phyloP scores from a whole-genome alignment of 2,888 invertebrate species.

The Drosophila cognata region DNA sequence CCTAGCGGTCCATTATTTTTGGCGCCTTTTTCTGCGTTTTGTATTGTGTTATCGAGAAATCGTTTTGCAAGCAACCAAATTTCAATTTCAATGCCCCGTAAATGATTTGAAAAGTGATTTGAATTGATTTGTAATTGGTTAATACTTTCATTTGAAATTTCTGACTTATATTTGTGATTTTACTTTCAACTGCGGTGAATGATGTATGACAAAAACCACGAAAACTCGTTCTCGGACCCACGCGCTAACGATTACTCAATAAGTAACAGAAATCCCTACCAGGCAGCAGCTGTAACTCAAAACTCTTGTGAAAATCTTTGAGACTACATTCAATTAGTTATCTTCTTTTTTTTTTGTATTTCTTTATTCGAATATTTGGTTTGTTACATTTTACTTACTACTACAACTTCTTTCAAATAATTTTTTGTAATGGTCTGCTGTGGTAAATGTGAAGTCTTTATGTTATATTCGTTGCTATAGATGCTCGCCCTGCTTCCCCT shows the following conservation, averaged over 20 bases:
- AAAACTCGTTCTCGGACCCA: slow-evolving; percentile 38
- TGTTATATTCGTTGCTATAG: slow-evolving; percentile 97
- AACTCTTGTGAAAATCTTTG: slow-evolving; percentile 42
- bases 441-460: slow-evolving; percentile 86
- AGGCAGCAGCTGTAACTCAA: slow-evolving; percentile 50
- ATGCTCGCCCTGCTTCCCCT: slow-evolving; percentile 96
- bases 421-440: slow-evolving; percentile 86
- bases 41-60: slow-evolving; percentile 51
- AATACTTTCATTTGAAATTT: slow-evolving; percentile 42
- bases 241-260: slow-evolving; percentile 29
- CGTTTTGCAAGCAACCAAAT: slow-evolving; percentile 54
- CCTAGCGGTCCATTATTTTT: slow-evolving; percentile 53
- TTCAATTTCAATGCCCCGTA: slow-evolving; percentile 39
- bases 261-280: slow-evolving; percentile 41
- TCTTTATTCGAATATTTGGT: slow-evolving; percentile 27
- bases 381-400: slow-evolving; percentile 64
- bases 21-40: slow-evolving; percentile 58
- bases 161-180: slow-evolving; percentile 16
- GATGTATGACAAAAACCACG: slow-evolving; percentile 35
- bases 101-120: slow-evolving; percentile 33
- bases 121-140: slow-evolving; percentile 23
- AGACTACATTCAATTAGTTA: slow-evolving; percentile 45
- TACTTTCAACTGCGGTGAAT: slow-evolving; percentile 73
- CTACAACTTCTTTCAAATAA: slow-evolving; percentile 81
- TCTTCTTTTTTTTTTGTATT: slow-evolving; percentile 25